Conservation (phyloP, 2,113 vertebrate species). For the Ophthalmolycus amberensis region DNA sequence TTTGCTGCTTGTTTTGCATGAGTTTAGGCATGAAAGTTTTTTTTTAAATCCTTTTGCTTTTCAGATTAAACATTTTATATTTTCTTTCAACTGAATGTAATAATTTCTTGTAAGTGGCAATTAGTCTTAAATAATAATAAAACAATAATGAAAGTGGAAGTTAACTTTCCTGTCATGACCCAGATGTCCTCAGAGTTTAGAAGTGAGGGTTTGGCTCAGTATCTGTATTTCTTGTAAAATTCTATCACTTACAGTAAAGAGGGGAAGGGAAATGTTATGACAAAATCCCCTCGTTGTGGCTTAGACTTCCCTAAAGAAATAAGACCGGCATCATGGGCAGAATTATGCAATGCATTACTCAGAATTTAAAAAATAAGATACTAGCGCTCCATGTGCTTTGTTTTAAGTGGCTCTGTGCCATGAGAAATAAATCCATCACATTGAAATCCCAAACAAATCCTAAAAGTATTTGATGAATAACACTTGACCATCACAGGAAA, state of each 20-base stretch:
- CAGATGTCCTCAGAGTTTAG: neutral
- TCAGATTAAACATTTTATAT: neutral
- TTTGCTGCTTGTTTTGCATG: neutral
- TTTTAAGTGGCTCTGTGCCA: neutral
- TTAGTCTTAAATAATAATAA: neutral
- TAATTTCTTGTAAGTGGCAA: neutral
- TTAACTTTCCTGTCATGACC: neutral
- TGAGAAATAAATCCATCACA: constrained; percentile 45
- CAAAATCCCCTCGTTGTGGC: constrained; percentile 22
- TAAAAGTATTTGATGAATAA: constrained; percentile 60
- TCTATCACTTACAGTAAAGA: constrained; percentile 39
- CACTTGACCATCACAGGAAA: constrained; percentile 48
- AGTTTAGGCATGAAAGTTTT: neutral
- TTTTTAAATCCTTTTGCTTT: neutral
- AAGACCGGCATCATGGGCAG: neutral
- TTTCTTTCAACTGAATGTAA: neutral
- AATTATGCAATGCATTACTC: constrained; percentile 32
- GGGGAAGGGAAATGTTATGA: constrained; percentile 17
- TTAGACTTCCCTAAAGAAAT: constrained; percentile 41
- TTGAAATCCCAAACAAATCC: constrained; percentile 68
- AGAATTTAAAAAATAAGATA: constrained; percentile 26
- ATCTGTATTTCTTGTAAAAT: constrained; percentile 34
- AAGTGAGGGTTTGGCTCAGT: neutral
- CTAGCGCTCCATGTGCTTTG: neutral
- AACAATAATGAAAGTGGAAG: neutral